phyloP scores from a whole-genome alignment of 2,113 vertebrate species.

The Ictalurus furcatus region DNA sequence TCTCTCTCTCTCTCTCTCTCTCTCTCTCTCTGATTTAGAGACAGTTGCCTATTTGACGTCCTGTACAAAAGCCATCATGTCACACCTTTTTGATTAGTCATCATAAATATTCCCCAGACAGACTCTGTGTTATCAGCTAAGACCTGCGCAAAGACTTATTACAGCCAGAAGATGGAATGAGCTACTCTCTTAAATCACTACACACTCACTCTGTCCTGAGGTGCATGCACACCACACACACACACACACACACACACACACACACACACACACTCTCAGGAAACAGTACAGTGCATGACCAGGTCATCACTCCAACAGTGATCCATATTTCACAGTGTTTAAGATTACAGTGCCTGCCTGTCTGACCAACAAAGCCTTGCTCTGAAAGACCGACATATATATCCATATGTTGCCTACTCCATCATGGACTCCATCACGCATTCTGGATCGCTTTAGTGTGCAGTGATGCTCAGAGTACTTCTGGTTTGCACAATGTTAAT shows the following conservation, averaged over 20 bases:
- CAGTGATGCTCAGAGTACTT: neutral
- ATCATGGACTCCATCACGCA: neutral
- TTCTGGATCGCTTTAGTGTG: neutral
- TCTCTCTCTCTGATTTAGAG: constrained; percentile 5
- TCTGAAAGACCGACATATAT: neutral
- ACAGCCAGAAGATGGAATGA: constrained; percentile 29
- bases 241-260: constrained; percentile 12
- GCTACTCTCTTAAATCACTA: constrained; percentile 50
- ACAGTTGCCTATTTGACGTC: constrained; percentile 37
- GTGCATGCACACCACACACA: constrained; percentile 7
- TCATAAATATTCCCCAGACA: constrained; percentile 41
- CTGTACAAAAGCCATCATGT: constrained; percentile 37
- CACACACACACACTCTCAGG: constrained; percentile 19
- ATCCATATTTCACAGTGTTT: constrained; percentile 29
- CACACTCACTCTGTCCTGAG: constrained; percentile 39
- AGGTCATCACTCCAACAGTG: constrained; percentile 17
- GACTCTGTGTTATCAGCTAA: constrained; percentile 33
- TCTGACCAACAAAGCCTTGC: constrained; percentile 3
- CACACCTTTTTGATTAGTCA: constrained; percentile 37
- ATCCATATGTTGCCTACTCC: neutral
- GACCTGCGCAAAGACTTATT: constrained; percentile 17
- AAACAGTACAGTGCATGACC: constrained; percentile 15
- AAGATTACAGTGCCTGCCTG: constrained; percentile 24
- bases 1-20: neutral
- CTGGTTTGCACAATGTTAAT: neutral